Evolutionary conservation across 2,797 vertebrate genomes (phyloP), one percentile per base, ranked within the genome.

Genomic region (Amphiprion clarkii): DNA sequence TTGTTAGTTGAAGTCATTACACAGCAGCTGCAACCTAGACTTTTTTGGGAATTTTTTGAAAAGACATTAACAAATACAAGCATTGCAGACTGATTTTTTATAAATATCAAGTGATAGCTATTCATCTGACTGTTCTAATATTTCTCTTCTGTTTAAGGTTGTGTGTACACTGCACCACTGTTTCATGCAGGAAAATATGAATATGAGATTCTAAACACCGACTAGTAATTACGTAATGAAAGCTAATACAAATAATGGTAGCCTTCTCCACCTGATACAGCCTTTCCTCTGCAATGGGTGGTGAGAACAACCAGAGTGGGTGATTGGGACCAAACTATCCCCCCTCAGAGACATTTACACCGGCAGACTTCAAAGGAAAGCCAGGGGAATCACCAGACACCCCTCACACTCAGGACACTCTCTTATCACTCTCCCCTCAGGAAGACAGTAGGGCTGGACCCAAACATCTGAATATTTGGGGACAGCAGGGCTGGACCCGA

Each of bases 171-270:
- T n/a, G 21, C 6, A 39, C 39, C 6, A 8, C 29, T 51, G 31
- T 25, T 49, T 51, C 27, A 23, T 44, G 10, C 8, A 55, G n/a
- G 7, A 39, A 58, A 70, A 67, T n/a, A 51, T 19, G 6, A 42
- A 63, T 39, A 40, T 51, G 13, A 64, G 25, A 23, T 33, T 70
- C 5, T 57, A 61, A 55, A 64, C 31, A 49, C 16, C 27, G 13
- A 67, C 60, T 0, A 21, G 48, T 61, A 40, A 36, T 58, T 52
- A 70, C 31, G 5, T 36, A 65, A 71, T 44, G 9, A 3, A 64
- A 1, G 6, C 5, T 46, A 46, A 19, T 19, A 19, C 5, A 46
- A 19, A 19, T 7, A 42, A 5, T 4, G 13, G 13, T 4, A 42
- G 40, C 12, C 13, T 16, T 14, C 40, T 42, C 8, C n/a, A 10